These are phyloP conservation scores for Magallana angulata DNA, from an alignment of 1,140 invertebrate genomes.

Conservation along the genomic window DNA sequence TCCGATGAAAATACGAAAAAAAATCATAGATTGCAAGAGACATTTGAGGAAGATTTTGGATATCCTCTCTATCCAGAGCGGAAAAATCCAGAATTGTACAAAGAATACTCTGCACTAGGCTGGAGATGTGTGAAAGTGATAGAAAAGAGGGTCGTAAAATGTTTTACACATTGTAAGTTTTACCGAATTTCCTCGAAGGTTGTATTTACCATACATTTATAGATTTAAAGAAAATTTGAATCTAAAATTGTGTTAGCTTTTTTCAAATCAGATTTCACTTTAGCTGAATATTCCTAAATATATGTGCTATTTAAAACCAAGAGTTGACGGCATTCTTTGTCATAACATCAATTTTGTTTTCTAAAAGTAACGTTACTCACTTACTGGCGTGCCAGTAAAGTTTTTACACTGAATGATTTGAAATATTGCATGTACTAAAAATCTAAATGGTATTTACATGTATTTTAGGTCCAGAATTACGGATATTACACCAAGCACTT, in stretches of 20 bases:
- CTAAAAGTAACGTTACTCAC: too few species aligned
- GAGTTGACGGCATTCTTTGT: too few species aligned
- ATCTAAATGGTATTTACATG: background rate
- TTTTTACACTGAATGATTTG: too few species aligned
- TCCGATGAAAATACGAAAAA: slow-evolving; percentile 4
- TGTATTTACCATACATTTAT: too few species aligned
- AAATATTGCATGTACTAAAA: background rate
- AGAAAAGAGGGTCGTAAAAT: slow-evolving; percentile 31
- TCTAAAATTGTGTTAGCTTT: too few species aligned
- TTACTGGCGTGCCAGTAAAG: too few species aligned
- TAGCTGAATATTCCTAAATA: too few species aligned
- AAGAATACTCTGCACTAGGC: slow-evolving; percentile 19
- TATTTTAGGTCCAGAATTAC: background rate
- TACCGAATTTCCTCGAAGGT: slow-evolving; percentile 15
- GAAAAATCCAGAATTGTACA: background rate
- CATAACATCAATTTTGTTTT: too few species aligned
- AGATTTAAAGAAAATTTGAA: too few species aligned
- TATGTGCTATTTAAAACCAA: too few species aligned
- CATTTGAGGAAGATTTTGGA: slow-evolving; percentile 38
- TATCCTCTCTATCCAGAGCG: slow-evolving; percentile 38
- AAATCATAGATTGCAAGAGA: background rate
- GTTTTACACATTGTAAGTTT: slow-evolving; percentile 13
- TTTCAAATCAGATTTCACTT: too few species aligned
- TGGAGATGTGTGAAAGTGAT: background rate
- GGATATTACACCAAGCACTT: background rate